Conservation (phyloP, 2,113 vertebrate species). For the Pterophyllum scalare region DNA sequence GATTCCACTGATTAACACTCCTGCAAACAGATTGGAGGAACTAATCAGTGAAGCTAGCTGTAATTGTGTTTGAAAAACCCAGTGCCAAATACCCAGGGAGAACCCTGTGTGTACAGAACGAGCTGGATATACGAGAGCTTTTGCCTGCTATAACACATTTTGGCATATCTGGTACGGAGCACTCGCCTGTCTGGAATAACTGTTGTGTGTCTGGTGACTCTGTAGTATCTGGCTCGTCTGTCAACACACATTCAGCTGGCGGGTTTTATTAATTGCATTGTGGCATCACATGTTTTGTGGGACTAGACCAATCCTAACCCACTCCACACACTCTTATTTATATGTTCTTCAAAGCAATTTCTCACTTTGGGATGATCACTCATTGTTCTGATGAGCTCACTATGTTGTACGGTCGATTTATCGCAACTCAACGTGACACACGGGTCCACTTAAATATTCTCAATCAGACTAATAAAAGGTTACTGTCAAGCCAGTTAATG, state of each 20-base stretch:
- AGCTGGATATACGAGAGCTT: slow-evolving; percentile 3
- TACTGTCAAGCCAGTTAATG: slow-evolving; percentile 7
- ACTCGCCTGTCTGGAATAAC: slow-evolving; percentile 41
- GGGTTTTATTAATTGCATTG: slow-evolving; percentile 38
- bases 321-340: slow-evolving; percentile 18
- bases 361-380: slow-evolving; percentile 38
- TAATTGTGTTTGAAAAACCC: slow-evolving; percentile 33
- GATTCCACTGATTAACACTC: slow-evolving; percentile 33
- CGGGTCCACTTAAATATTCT: slow-evolving; percentile 2
- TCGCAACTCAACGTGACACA: background rate
- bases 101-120: background rate
- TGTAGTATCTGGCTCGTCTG: slow-evolving; percentile 63
- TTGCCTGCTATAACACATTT: slow-evolving; percentile 6
- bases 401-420: slow-evolving; percentile 13
- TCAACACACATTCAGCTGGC: slow-evolving; percentile 59
- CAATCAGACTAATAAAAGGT: slow-evolving; percentile 5
- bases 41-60: slow-evolving; percentile 40
- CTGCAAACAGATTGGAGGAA: slow-evolving; percentile 17
- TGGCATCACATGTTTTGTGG: slow-evolving; percentile 37
- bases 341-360: slow-evolving; percentile 51
- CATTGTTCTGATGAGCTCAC: slow-evolving; percentile 16
- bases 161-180: slow-evolving; percentile 39
- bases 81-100: slow-evolving; percentile 19
- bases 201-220: slow-evolving; percentile 16
- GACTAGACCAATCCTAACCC: slow-evolving; percentile 14